Base-by-base conservation (phyloP, 2,797 vertebrate species). In the Mormyrus hasselquistii region DNA sequence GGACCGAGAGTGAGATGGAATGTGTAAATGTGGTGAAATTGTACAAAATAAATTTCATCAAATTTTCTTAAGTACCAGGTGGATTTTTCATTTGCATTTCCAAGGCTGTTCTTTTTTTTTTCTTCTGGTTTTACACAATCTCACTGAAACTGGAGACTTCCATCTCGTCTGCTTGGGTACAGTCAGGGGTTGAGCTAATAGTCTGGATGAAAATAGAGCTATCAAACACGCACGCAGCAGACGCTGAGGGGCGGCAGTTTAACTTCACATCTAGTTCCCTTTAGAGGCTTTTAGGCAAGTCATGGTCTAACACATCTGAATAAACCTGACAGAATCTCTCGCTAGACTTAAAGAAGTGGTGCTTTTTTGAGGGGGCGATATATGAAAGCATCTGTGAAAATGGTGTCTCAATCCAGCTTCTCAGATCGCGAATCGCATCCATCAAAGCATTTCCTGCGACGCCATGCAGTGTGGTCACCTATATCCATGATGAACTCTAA, bases 251-350 rank as follows among this genome's bases (percentile, higher is more conserved):
- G 52, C 38, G 86, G 41, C 53, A 41, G 86, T 22, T 87, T 53
- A 57, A 59, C 86, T 59, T 16, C 34, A 41, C 25, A 59, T 87
- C 38, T 59, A 59, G 29, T 59, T 87, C 34, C 55, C 86, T 59
- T 59, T 87, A 87, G 52, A 87, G 53, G 55, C 86, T 87, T 59
- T 87, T 41, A 59, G 25, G 34, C 86, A 87, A 62, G 86, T 59
- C 29, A 7, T 87, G 86, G 53, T 87, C 86, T 59, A 57, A 87
- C 55, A 44, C 49, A 59, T 87, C 19, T 87, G 52, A 87, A 87
- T 86, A 86, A 86, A 53, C 85, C 52, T 86, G 85, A 86, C 85
- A 34, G 49, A 85, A 57, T 25, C 25, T 2, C 53, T 53, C 55
- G 7, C 38, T 34, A 38, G 25, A 16, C 86, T n/a, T 87, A 59